A percentile compares a stretch with the other conserved stretches of the same genome.
Evolutionary conservation across 2,888 invertebrate genomes (phyloP).

Genomic region (Hypolimnas misippus): DNA sequence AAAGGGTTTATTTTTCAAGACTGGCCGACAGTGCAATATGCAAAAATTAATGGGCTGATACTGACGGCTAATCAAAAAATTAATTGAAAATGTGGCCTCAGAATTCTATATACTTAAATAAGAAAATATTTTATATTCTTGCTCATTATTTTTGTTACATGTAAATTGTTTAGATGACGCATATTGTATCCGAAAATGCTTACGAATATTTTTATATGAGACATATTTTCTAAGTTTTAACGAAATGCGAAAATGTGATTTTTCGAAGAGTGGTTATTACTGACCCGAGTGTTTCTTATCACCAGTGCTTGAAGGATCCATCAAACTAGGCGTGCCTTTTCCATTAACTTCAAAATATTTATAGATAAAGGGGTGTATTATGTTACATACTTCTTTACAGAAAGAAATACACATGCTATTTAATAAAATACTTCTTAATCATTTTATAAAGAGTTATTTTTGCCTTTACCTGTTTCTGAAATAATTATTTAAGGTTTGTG

Average conservation of each 20-base stretch:
- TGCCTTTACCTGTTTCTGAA: no score
- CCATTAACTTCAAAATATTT: no score
- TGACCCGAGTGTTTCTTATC: conserved; percentile 35
- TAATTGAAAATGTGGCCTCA: not conserved
- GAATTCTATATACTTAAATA: not conserved
- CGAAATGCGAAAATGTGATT: conserved; percentile 33
- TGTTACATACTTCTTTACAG: no score
- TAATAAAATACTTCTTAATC: no score
- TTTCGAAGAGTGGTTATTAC: conserved; percentile 34
- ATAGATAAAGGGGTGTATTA: no score
- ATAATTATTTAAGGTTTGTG: no score
- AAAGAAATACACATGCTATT: no score
- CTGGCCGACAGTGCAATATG: not conserved
- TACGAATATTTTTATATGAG: conserved; percentile 25
- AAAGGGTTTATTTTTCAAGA: not conserved
- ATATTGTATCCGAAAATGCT: not conserved
- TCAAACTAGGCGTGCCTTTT: conserved; percentile 35
- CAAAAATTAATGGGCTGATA: not conserved
- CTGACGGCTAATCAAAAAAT: not conserved
- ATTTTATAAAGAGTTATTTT: no score
- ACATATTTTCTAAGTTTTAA: conserved; percentile 37
- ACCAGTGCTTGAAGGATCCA: conserved; percentile 34
- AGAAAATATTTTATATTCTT: not conserved
- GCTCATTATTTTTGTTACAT: not conserved
- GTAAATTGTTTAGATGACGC: no score